Conservation (phyloP, 2,113 vertebrate genomes). For the Tympanuchus pallidicinctus region DNA sequence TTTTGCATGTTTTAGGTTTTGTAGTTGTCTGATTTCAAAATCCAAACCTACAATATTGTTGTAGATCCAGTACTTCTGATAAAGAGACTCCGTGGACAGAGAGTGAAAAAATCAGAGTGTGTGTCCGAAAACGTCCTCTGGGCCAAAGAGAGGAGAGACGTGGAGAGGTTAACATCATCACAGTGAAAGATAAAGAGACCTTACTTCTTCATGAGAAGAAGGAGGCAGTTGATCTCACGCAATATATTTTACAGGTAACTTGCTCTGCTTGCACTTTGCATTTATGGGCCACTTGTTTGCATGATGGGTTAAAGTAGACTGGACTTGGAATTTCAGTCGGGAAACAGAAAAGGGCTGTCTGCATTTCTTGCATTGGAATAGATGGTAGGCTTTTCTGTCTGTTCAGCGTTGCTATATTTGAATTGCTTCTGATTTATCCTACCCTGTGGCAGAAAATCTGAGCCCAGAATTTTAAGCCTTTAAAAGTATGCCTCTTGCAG, state of each 20-base stretch:
- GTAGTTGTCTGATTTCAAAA: not conserved
- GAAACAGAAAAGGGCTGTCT: not conserved
- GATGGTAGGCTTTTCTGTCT: not conserved
- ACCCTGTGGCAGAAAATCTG: not conserved
- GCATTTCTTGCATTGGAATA: not conserved
- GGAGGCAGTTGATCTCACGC: constrained; percentile 90
- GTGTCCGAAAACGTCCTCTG: constrained; percentile 90
- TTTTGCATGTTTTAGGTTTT: not conserved
- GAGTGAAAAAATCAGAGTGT: constrained; percentile 87
- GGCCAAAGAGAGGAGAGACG: constrained; percentile 79
- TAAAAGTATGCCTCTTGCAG: not conserved
- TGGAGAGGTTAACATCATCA: constrained; percentile 86
- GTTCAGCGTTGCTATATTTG: not conserved
- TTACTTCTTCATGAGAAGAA: constrained; percentile 89
- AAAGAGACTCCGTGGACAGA: constrained; percentile 77
- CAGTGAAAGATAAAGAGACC: constrained; percentile 81
- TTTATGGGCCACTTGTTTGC: not conserved
- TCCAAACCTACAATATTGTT: constrained; percentile 13
- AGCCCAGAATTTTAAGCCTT: not conserved
- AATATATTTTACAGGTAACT: constrained; percentile 89
- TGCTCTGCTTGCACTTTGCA: not conserved
- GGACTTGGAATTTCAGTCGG: not conserved
- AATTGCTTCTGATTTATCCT: not conserved
- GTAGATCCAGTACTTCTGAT: constrained; percentile 70
- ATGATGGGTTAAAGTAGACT: not conserved